phyloP scores from a whole-genome alignment of 2,797 vertebrate species.

The Allobates femoralis region DNA sequence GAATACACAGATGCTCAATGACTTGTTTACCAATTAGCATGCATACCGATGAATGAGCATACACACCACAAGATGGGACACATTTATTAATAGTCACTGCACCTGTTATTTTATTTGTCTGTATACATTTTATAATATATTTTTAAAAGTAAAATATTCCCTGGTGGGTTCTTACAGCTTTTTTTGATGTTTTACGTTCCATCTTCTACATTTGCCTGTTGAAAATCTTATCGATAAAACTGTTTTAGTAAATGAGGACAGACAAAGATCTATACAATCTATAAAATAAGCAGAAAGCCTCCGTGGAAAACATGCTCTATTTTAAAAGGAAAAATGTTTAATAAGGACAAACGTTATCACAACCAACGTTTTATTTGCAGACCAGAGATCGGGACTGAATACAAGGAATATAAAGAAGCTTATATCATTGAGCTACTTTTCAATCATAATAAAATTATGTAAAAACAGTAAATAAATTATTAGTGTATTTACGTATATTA shows the following conservation, averaged over 20 bases:
- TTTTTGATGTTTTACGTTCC: slow-evolving; percentile 17
- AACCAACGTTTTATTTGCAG: no score
- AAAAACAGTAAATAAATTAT: no score
- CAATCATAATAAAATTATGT: no score
- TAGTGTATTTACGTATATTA: no score
- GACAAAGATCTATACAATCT: slow-evolving; percentile 11
- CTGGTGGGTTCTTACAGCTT: neutral
- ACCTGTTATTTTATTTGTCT: slow-evolving; percentile 55
- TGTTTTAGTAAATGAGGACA: neutral
- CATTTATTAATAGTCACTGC: slow-evolving; percentile 61
- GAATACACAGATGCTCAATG: slow-evolving; percentile 45
- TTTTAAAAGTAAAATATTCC: slow-evolving; percentile 36
- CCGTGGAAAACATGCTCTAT: neutral
- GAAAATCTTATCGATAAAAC: slow-evolving; percentile 19
- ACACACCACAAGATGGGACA: slow-evolving; percentile 14
- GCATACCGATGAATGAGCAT: slow-evolving; percentile 51
- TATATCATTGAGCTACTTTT: no score
- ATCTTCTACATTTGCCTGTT: slow-evolving; percentile 33
- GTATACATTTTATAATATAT: slow-evolving; percentile 10
- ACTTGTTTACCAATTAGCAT: slow-evolving; percentile 65
- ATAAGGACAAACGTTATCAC: neutral
- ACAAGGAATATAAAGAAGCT: no score
- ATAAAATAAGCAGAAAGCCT: neutral
- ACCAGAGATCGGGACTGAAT: no score
- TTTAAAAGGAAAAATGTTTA: neutral